phyloP scores from a whole-genome alignment of 1,140 invertebrate species.

The Chymomyza costata region DNA sequence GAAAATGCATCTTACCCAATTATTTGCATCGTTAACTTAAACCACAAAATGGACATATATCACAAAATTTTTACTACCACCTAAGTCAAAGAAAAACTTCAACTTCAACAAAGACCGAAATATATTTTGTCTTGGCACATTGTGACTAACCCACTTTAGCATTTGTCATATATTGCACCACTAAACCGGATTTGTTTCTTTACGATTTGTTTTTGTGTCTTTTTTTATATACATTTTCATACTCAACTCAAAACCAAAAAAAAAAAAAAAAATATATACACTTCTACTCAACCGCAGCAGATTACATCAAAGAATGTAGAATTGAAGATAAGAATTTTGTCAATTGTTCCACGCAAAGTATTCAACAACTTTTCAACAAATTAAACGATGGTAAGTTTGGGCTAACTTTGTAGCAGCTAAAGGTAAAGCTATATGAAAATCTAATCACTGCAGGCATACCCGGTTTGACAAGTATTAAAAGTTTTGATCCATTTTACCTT shows the following conservation, averaged over 20 bases:
- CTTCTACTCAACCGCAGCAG: slow-evolving; percentile 77
- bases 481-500: slow-evolving; percentile 81
- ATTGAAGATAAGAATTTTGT: slow-evolving; percentile 79
- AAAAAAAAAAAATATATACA: no score
- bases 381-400: slow-evolving; percentile 75
- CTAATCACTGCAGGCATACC: slow-evolving; percentile 54
- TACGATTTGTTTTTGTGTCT: slow-evolving; percentile 35
- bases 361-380: slow-evolving; percentile 80
- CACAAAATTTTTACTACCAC: no score
- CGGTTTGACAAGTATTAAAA: slow-evolving; percentile 76
- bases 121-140: slow-evolving; percentile 8
- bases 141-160: slow-evolving; percentile 52
- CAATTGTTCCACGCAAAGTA: slow-evolving; percentile 80
- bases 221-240: no score
- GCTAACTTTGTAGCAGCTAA: no score
- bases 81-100: no score
- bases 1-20: no score
- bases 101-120: no score
- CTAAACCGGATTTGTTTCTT: slow-evolving; percentile 62
- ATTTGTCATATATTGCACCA: slow-evolving; percentile 48
- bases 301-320: slow-evolving; percentile 80
- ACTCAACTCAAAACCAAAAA: slow-evolving; percentile 40
- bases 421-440: no score
- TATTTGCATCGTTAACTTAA: no score
- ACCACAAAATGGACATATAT: no score